A percentile compares a stretch with the other conserved stretches of the same genome.
Evolutionary conservation across 2,888 invertebrate species (phyloP).

Genomic region (Meteorus cinctellus): DNA sequence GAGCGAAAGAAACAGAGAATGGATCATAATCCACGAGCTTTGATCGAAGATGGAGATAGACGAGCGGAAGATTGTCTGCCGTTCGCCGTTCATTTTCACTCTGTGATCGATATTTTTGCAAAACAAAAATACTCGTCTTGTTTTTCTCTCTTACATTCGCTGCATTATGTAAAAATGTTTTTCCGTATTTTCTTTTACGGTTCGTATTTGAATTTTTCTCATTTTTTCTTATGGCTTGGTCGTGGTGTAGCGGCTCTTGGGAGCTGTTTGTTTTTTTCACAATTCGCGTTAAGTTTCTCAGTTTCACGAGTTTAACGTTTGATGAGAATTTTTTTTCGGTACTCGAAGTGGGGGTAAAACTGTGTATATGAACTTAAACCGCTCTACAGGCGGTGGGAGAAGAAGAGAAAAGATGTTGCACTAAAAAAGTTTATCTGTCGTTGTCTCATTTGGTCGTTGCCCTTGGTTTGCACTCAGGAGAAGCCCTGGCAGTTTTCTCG

Average conservation of each 20-base stretch:
- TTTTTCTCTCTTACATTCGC: conserved; percentile 14
- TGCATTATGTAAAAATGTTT: conserved; percentile 28
- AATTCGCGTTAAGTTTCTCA: conserved; percentile 24
- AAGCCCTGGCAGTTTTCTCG: conserved; percentile 69
- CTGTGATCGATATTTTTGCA: conserved; percentile 11
- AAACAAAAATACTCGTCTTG: conserved; percentile 14
- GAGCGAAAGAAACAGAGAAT: conserved; percentile 18
- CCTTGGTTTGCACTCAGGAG: conserved; percentile 66
- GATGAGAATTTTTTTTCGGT: conserved; percentile 14
- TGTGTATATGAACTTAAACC: conserved; percentile 19
- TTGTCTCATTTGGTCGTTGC: conserved; percentile 58
- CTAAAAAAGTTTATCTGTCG: conserved; percentile 39
- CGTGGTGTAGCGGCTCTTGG: conserved; percentile 70
- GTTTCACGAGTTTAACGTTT: conserved; percentile 18
- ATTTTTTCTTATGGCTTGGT: conserved; percentile 67
- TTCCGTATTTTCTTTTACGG: neutral
- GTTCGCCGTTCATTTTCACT: conserved; percentile 18
- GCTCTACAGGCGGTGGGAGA: conserved; percentile 44
- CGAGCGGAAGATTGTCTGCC: conserved; percentile 3
- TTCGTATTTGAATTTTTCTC: conserved; percentile 43
- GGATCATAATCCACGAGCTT: conserved; percentile 6
- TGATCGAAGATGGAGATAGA: conserved; percentile 6
- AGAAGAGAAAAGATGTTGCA: conserved; percentile 37
- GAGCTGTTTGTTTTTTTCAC: conserved; percentile 30
- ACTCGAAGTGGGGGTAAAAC: neutral